Evolutionary conservation across 2,888 invertebrate genomes (phyloP).

Genomic region (Drosophila niveifrons): DNA sequence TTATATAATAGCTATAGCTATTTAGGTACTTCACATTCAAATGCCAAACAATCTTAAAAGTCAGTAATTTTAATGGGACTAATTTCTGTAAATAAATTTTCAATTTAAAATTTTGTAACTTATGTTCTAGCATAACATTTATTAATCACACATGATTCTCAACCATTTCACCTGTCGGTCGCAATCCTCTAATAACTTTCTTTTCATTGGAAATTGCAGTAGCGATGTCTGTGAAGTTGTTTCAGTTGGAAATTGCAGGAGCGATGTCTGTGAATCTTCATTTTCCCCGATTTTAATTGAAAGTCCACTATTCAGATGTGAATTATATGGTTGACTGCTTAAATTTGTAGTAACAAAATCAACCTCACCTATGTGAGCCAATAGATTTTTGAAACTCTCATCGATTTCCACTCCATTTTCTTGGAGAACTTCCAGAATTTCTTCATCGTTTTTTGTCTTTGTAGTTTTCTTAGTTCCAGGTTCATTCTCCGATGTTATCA

Average conservation of each 20-base stretch:
- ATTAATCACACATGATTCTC: not conserved
- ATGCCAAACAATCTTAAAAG: too few species aligned
- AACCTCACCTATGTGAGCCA: not conserved
- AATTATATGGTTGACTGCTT: not conserved
- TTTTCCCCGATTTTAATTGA: not conserved
- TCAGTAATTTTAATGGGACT: too few species aligned
- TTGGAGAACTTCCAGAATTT: not conserved
- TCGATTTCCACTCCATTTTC: not conserved
- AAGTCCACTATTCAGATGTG: not conserved
- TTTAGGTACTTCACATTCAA: too few species aligned
- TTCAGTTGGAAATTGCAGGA: not conserved
- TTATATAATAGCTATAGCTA: too few species aligned
- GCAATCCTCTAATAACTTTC: not conserved
- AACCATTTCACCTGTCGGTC: too few species aligned
- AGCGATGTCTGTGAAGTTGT: not conserved
- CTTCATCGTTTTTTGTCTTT: too few species aligned
- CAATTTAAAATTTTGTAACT: not conserved
- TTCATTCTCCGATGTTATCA: too few species aligned
- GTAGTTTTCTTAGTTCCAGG: too few species aligned
- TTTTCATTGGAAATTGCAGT: constrained; percentile 7
- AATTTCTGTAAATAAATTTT: not conserved
- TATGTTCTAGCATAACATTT: not conserved
- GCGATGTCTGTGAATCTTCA: not conserved
- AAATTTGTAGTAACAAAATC: not conserved
- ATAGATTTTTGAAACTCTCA: not conserved